Percentiles rank a stretch among this genome's conserved stretches.
phyloP scores from a whole-genome alignment of 2,888 invertebrate species.

The Netelia fuscicornis region DNA sequence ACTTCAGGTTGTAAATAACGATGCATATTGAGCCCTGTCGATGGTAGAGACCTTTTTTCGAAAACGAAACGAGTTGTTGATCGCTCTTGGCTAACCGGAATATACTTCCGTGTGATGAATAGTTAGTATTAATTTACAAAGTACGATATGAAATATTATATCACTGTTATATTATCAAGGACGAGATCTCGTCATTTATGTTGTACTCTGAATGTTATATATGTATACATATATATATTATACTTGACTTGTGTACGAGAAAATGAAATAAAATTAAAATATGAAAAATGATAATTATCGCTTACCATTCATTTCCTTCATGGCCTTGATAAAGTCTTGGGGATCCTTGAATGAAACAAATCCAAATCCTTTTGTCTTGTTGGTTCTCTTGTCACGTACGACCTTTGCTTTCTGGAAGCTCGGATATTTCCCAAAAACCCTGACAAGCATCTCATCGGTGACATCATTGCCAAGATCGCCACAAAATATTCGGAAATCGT shows the following conservation, averaged over 20 bases:
- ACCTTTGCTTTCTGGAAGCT: conserved; percentile 98
- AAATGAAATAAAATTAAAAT: conserved; percentile 34
- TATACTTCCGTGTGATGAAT: conserved; percentile 37
- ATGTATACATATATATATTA: conserved; percentile 68
- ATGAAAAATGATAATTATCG: conserved; percentile 60
- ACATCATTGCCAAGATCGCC: conserved; percentile 99
- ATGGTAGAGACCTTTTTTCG: conserved; percentile 19
- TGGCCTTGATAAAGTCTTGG: conserved; percentile 98
- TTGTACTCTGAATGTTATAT: conserved; percentile 49
- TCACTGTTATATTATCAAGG: conserved; percentile 13
- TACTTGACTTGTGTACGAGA: conserved; percentile 45
- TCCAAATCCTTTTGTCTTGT: conserved; percentile 99
- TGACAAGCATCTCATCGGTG: conserved; percentile 97
- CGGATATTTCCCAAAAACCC: conserved; percentile 97
- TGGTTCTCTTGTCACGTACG: conserved; percentile 97
- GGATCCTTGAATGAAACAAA: conserved; percentile 99
- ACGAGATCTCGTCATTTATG: conserved; percentile 1
- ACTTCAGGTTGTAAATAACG: conserved; percentile 50
- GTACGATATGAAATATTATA: conserved; percentile 5
- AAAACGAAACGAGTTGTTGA: conserved; percentile 9
- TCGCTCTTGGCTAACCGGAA: conserved; percentile 6
- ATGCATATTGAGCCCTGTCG: conserved; percentile 23
- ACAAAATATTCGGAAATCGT: conserved; percentile 99
- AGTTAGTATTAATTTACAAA: conserved; percentile 48
- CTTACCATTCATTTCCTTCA: conserved; percentile 99